Conservation (phyloP, 1,140 invertebrate genomes). For the Cataglyphis hispanica region DNA sequence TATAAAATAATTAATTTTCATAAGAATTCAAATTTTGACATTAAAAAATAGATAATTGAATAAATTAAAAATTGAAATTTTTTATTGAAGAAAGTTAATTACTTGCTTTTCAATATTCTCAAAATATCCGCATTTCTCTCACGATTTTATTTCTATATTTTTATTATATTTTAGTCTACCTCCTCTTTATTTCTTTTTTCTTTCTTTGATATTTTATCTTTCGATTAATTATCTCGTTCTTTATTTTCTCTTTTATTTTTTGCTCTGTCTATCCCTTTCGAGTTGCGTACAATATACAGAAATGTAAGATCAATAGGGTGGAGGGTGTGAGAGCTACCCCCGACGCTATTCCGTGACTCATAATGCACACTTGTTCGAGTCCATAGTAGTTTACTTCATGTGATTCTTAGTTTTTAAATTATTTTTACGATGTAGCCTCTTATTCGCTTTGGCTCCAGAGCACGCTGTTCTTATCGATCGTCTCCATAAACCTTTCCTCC, state of each 20-base stretch:
- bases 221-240: constrained; percentile 6
- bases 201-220: neutral
- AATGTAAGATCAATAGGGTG: constrained; percentile 82
- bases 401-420: constrained; percentile 27
- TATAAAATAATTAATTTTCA: neutral
- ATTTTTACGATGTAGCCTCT: constrained; percentile 41
- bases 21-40: neutral
- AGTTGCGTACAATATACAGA: constrained; percentile 73
- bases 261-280: constrained; percentile 37
- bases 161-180: neutral
- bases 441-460: neutral
- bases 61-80: neutral
- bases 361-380: constrained; percentile 79
- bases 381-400: constrained; percentile 27
- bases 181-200: neutral
- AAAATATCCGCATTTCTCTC: neutral
- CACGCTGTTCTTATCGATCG: constrained; percentile 55
- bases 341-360: constrained; percentile 83
- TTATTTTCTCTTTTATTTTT: constrained; percentile 37
- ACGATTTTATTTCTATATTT: neutral
- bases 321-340: constrained; percentile 75
- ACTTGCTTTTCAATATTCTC: neutral
- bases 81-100: neutral
- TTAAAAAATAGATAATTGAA: constrained; percentile 8
- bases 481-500: constrained; percentile 10